These are phyloP conservation scores for Phalacrocorax carbo DNA, from an alignment of 2,113 vertebrate genomes.

Conservation along the genomic window DNA sequence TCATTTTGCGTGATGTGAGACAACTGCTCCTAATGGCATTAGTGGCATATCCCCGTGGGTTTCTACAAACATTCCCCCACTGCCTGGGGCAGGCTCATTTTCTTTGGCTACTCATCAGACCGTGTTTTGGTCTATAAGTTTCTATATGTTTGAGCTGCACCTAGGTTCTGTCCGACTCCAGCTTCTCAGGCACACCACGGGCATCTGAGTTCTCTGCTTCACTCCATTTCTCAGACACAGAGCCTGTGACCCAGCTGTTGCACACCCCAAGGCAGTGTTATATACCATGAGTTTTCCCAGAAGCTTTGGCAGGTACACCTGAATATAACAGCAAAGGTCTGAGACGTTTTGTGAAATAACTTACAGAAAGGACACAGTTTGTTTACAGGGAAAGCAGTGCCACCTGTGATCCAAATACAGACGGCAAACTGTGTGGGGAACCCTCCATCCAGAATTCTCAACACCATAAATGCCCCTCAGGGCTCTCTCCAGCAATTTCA, in stretches of 20 bases:
- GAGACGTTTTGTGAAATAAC: background rate
- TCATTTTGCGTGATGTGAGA: background rate
- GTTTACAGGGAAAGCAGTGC: background rate
- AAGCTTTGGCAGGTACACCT: background rate
- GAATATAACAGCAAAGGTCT: background rate
- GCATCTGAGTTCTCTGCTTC: background rate
- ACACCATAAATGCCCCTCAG: background rate
- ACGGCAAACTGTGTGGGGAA: background rate
- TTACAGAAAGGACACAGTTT: background rate
- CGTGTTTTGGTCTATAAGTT: background rate
- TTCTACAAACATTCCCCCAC: background rate
- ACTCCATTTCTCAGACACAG: background rate
- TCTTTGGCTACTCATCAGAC: background rate
- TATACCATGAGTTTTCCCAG: background rate
- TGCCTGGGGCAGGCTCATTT: background rate
- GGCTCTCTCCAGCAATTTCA: background rate
- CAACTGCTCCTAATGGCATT: background rate
- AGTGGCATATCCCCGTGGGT: background rate
- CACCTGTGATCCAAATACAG: background rate
- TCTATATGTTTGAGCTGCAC: background rate
- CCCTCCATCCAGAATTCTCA: background rate
- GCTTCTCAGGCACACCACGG: background rate
- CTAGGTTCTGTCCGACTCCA: background rate
- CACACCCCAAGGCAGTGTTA: background rate
- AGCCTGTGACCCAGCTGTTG: background rate